Base-by-base conservation (phyloP, 2,888 invertebrate species). In the Allygus modestus region DNA sequence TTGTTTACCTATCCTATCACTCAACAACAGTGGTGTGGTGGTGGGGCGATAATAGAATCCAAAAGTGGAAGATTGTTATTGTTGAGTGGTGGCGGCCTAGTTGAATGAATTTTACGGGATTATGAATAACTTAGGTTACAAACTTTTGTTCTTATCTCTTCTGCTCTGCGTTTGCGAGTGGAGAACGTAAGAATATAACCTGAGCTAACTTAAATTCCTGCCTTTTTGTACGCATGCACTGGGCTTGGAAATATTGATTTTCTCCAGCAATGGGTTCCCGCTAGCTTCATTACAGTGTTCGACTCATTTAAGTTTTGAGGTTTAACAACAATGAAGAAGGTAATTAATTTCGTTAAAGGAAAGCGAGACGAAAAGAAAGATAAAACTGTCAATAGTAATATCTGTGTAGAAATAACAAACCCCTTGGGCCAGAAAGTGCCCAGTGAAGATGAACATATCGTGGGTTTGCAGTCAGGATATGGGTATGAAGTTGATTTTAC, bases 291-390 rank as follows among this genome's bases (percentile, higher is more conserved):
- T 65, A 26, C 5, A 28, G 65, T 31, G 31, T 26, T 65, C 17
- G 15, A 65, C 4, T 5, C 17, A 28, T 2, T 28, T 17, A 31
- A 23, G 23, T 26, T 28, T 28, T 28, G 1, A 65, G 31, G 4
- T 65, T 17, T 28, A 28, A 20, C 4, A 28, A 65, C 31, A 33
- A 89, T 89, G 89, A 89, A 88, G 86, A 89, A 89, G 86, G 89
- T 89, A 31, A 85, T 89, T 11, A 89, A 89, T 85, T 89, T 89
- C 83, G 89, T 89, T 7, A 89, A 89, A 86, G 89, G 89, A 12
- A 88, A 88, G 65, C 86, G 87, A 71, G 89, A 89, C 41, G 89
- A 89, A 12, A 89, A 87, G 79, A 88, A 87, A 82, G 88, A 88
- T 33, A 87, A 87, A 81, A 69, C 82, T 75, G 86, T 87, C 28